Conservation (phyloP, 1,140 invertebrate species). For the Eumeta japonica region DNA sequence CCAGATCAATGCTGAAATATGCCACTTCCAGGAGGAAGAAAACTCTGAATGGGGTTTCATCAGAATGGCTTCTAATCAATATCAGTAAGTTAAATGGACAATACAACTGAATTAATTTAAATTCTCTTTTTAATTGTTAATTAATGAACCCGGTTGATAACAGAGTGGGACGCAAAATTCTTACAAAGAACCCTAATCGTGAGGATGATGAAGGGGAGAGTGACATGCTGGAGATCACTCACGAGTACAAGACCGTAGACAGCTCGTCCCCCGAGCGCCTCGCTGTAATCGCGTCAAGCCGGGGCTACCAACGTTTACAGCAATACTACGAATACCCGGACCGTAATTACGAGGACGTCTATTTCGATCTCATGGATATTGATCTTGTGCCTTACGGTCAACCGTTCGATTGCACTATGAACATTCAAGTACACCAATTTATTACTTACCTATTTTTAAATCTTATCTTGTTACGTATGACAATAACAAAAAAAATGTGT, state of each 20-base stretch:
- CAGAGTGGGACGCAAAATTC: conserved; percentile 71
- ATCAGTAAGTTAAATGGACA: conserved; percentile 60
- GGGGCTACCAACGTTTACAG: conserved; percentile 60
- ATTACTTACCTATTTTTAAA: too few species aligned
- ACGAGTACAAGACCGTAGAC: conserved; percentile 70
- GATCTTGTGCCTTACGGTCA: conserved; percentile 67
- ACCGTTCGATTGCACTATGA: conserved; percentile 65
- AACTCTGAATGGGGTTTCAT: conserved; percentile 66
- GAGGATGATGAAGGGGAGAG: conserved; percentile 64
- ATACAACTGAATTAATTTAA: too few species aligned
- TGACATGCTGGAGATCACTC: conserved; percentile 68
- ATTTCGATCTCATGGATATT: conserved; percentile 68
- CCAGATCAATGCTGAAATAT: conserved; percentile 77
- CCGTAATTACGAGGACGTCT: conserved; percentile 61
- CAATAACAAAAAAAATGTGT: background rate
- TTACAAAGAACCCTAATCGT: conserved; percentile 68
- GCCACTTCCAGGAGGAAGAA: conserved; percentile 67
- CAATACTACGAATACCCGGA: conserved; percentile 62
- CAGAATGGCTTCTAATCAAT: conserved; percentile 62
- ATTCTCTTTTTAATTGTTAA: too few species aligned
- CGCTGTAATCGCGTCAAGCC: conserved; percentile 64
- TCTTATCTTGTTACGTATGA: conserved; percentile 1
- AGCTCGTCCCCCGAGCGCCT: conserved; percentile 64
- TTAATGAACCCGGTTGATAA: too few species aligned
- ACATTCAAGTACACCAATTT: conserved; percentile 58